Base-by-base conservation (phyloP, 2,113 vertebrate species). In the Triplophysa siluroides region DNA sequence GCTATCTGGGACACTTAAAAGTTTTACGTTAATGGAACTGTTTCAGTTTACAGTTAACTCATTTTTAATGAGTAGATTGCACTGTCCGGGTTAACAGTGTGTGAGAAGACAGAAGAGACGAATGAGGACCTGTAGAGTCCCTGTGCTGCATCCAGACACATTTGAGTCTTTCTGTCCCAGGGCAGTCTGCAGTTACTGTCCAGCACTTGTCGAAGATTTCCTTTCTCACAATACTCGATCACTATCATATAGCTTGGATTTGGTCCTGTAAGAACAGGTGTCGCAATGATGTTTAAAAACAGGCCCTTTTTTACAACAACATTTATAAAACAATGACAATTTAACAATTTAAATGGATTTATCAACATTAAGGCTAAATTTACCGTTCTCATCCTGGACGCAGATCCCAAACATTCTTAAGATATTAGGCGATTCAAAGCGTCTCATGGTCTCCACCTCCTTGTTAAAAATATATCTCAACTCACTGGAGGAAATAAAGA, bases 361-460 rank as follows among this genome's bases (percentile, higher is more conserved):
- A n/a, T n/a, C n/a, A n/a, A n/a, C n/a, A 33, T 33, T 33, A 45
- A 45, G 43, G 43, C 43, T 45, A 45, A 45, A 45, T 94, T 86
- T 84, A 97, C 96, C 90, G 0, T 86, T 79, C 82, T 95, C 91
- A 70, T 94, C 78, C 78, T 84, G 78, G 24, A 96, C 91, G 86
- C 94, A 96, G 87, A 98, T 97, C 24, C 96, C 95, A 0, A 95
- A 97, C 89, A 97, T 93, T 63, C 93, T 92, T 70, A 98, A 90
- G 81, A 97, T 94, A 78, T 95, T 94, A 23, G 94, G 95, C 0
- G 94, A 96, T 75, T 97, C 94, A 78, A 96, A 97, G 66, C 90
- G 93, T 85, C 90, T 95, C 93, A 97, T 93, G 60, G 93, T 93
- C 66, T 88, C 86, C 73, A 93, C 85, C 78, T 98, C 96, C 19